Conservation (phyloP, 2,888 invertebrate species). For the Cactoblastis cactorum region DNA sequence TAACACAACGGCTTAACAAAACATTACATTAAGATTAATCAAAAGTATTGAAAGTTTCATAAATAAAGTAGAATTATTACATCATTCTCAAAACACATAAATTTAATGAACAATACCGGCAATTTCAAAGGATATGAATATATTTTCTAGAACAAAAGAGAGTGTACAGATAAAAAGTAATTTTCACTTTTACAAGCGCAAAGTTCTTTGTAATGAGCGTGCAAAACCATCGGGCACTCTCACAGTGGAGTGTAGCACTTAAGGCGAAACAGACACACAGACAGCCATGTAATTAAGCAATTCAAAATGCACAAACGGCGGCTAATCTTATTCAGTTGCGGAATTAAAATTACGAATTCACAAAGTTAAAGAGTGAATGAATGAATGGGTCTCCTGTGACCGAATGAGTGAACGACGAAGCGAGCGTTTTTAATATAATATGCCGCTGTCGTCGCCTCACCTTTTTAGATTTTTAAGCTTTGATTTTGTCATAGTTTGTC, state of each 20-base stretch:
- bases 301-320: slow-evolving; percentile 10
- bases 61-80: no score
- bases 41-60: no score
- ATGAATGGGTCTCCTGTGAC: slow-evolving; percentile 43
- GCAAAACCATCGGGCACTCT: background rate
- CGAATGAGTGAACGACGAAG: slow-evolving; percentile 33
- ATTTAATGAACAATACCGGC: no score
- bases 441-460: background rate
- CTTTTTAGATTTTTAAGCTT: no score
- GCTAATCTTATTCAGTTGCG: slow-evolving; percentile 27
- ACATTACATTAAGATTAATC: no score
- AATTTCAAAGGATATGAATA: no score
- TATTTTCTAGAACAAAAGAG: background rate
- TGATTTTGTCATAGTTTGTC: no score
- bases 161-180: background rate
- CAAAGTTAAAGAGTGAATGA: slow-evolving; percentile 43
- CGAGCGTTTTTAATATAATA: slow-evolving; percentile 17
- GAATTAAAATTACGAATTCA: slow-evolving; percentile 34
- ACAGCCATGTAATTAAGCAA: background rate
- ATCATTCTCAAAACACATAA: no score
- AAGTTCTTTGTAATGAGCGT: no score
- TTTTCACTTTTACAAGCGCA: no score
- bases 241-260: background rate
- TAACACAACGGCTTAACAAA: no score
- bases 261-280: background rate